Conservation (phyloP, 2,888 invertebrate species). For the Ochropacha duplaris region DNA sequence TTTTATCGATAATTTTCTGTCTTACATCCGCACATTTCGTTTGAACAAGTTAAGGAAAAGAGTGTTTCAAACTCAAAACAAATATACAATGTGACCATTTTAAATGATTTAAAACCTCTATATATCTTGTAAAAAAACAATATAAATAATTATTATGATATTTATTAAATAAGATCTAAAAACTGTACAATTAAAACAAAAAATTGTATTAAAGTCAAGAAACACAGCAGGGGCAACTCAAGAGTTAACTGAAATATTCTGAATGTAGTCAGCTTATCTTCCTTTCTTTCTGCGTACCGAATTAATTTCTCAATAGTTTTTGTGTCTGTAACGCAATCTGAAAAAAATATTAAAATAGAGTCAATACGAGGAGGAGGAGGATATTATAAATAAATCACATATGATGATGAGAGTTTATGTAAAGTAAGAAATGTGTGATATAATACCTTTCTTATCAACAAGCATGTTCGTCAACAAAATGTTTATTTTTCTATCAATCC, state of each 20-base stretch:
- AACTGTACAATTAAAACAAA: conserved; percentile 17
- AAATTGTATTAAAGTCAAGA: conserved; percentile 13
- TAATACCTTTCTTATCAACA: conserved; percentile 15
- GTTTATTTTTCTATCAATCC: conserved; percentile 15
- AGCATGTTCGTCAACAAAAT: conserved; percentile 18
- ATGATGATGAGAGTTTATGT: too few species aligned
- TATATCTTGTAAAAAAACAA: too few species aligned
- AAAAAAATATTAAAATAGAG: background rate
- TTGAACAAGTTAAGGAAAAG: too few species aligned
- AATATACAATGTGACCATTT: too few species aligned
- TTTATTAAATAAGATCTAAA: conserved; percentile 7
- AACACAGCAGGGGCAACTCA: conserved; percentile 13
- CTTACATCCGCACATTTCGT: too few species aligned
- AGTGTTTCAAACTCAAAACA: too few species aligned
- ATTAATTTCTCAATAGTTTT: conserved; percentile 13
- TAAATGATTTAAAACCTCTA: too few species aligned
- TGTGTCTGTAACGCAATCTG: conserved; percentile 13
- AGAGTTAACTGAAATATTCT: conserved; percentile 13
- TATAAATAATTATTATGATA: background rate
- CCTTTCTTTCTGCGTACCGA: conserved; percentile 18
- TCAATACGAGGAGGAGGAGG: too few species aligned
- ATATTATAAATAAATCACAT: too few species aligned
- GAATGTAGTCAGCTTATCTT: conserved; percentile 18
- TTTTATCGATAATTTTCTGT: too few species aligned
- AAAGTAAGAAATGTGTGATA: background rate